Percentiles rank a stretch among this genome's conserved stretches.
Evolutionary conservation across 2,797 vertebrate genomes (phyloP).

Genomic region (Sardinella longiceps): DNA sequence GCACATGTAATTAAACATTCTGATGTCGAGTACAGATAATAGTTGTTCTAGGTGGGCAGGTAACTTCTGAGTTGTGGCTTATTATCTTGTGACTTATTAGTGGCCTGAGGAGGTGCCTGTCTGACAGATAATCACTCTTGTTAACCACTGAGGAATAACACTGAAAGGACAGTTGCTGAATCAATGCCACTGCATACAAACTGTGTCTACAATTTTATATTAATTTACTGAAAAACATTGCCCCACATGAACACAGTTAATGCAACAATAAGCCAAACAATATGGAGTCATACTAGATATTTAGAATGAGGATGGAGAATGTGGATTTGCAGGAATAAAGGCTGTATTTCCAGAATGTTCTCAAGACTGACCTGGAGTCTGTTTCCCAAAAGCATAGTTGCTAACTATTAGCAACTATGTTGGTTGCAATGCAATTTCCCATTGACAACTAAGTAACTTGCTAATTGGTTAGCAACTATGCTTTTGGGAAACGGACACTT

Average conservation of each 20-base stretch:
- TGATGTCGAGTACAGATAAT: background rate
- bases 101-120: background rate
- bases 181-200: background rate
- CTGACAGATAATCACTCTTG: conserved; percentile 18
- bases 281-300: background rate
- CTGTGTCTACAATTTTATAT: background rate
- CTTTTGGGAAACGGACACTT: too few relatives aligned
- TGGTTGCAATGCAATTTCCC: too few relatives aligned
- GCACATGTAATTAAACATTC: background rate
- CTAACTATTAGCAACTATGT: too few relatives aligned
- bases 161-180: background rate
- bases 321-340: background rate
- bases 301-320: background rate
- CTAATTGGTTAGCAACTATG: too few relatives aligned
- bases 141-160: background rate
- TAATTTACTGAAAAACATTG: background rate
- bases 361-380: background rate
- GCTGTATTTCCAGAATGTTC: background rate
- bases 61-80: background rate
- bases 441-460: too few relatives aligned
- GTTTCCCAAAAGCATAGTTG: too few relatives aligned
- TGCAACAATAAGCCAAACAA: background rate
- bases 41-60: background rate
- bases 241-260: background rate
- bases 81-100: conserved; percentile 4